Evolutionary conservation across 2,113 vertebrate species (phyloP).

Genomic region (Ceyx cyanopectus): DNA sequence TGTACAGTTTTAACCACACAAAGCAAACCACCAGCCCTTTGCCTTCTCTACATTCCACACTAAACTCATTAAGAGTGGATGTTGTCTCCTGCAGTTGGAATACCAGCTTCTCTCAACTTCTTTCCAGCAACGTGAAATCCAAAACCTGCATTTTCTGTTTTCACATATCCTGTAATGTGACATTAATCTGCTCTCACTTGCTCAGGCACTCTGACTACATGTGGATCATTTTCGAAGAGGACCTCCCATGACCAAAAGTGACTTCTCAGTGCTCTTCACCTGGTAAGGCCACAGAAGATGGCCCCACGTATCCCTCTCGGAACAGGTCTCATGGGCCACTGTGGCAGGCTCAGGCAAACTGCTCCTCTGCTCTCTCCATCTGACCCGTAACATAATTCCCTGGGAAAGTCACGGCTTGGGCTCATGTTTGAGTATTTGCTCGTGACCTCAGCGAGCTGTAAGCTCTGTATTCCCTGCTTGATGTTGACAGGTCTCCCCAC

Average conservation of each 20-base stretch:
- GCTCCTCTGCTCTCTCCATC: background rate
- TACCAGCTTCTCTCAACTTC: background rate
- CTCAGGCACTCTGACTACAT: background rate
- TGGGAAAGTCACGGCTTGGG: background rate
- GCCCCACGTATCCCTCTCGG: fast-evolving
- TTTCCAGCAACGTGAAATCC: conserved; percentile 2
- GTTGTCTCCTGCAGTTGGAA: background rate
- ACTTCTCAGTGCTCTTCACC: background rate
- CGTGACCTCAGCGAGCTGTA: background rate
- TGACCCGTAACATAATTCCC: background rate
- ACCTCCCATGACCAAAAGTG: background rate
- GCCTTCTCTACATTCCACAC: background rate
- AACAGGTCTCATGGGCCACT: background rate
- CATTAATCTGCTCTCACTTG: background rate
- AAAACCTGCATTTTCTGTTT: conserved; percentile 18
- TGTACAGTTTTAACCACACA: background rate
- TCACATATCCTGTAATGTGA: background rate
- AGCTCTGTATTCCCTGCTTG: background rate
- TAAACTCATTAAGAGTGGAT: background rate
- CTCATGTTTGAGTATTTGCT: background rate
- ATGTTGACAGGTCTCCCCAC: background rate
- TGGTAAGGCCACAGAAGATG: background rate
- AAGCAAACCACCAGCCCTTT: conserved; percentile 10
- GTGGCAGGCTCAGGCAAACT: fast-evolving
- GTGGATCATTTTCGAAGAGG: background rate